Evolutionary conservation across 2,797 vertebrate species (phyloP).

Genomic region (Coregonus sp.): DNA sequence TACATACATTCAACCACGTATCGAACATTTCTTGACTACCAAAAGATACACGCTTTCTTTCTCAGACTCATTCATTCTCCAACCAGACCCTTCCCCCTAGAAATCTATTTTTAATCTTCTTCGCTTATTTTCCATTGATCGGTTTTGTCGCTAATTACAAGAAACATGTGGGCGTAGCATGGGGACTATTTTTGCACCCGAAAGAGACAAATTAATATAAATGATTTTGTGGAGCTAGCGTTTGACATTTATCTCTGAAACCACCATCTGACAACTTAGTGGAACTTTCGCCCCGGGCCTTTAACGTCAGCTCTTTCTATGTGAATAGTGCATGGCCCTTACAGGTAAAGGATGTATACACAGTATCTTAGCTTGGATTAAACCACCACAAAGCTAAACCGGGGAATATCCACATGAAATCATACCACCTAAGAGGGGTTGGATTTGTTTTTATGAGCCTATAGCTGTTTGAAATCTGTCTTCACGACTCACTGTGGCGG

Average conservation of each 20-base stretch:
- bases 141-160: slow-evolving; percentile 51
- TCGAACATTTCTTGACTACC: neutral
- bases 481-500: neutral
- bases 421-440: too few species aligned
- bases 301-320: slow-evolving; percentile 5
- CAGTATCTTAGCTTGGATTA: too few species aligned
- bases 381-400: too few species aligned
- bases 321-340: neutral
- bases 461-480: too few species aligned
- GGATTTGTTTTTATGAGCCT: too few species aligned
- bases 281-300: slow-evolving; percentile 10
- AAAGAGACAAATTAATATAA: slow-evolving; percentile 50
- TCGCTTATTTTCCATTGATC: slow-evolving; percentile 64
- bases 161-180: slow-evolving; percentile 31
- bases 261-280: slow-evolving; percentile 13
- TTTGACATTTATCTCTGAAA: slow-evolving; percentile 47
- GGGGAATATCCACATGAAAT: too few species aligned
- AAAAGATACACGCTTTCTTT: slow-evolving; percentile 17
- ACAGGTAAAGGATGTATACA: neutral
- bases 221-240: slow-evolving; percentile 55
- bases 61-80: slow-evolving; percentile 54
- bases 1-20: slow-evolving; percentile 42
- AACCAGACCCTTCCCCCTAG: slow-evolving; percentile 33
- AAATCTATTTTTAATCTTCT: slow-evolving; percentile 53
- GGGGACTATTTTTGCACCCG: slow-evolving; percentile 34